Base-by-base conservation (phyloP, 2,113 vertebrate species). In the Gallinago media region DNA sequence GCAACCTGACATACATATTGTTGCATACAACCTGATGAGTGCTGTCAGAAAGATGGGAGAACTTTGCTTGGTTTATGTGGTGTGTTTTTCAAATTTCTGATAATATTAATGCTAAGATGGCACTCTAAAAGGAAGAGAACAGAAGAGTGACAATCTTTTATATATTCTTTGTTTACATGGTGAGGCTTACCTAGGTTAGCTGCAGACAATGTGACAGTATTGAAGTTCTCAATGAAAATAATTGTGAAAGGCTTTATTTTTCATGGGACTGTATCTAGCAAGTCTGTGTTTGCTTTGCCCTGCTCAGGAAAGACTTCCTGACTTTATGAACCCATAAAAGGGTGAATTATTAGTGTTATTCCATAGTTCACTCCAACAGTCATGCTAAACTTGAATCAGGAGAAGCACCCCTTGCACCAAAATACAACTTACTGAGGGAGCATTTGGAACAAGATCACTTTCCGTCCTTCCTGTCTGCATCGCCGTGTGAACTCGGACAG, bases 401-500 rank as follows among this genome's bases (percentile, higher is more conserved):
- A 80, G 38, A 42, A 94, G 36, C 46, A 66, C 3, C 58, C 38
- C 58, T 81, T 19, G 29, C 26, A 74, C 34, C 27, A 88, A 25
- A 72, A 6, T 25, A 32, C 49, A 73, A 98, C 98, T 96, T 98
- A 99, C 99, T 16, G 99, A 98, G 46, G 99, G 99, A 16, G 99
- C 99, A 2, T 96, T 98, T 5, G 99, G 98, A 56, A 99, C 98
- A 11, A 99, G 98, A 72, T 99, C 99, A 0, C 87, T 97, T 70
- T 99, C 98, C 5, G 99, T 99, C 59, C 98, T 98, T 31, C 99
- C 99, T 0, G 99, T 98, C 97, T 99, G 99, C 98, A 99, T 98
- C 1, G 99, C 99, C 0, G 99, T 99, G 98, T 99, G 99, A 84
- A 99, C 99, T n/a, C 99, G 98, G 27, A 99, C 99, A 0, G 99